Evolutionary conservation across 2,113 vertebrate species (phyloP), one percentile per base, ranked within the genome.

Genomic region (Seriola rivoliana): DNA sequence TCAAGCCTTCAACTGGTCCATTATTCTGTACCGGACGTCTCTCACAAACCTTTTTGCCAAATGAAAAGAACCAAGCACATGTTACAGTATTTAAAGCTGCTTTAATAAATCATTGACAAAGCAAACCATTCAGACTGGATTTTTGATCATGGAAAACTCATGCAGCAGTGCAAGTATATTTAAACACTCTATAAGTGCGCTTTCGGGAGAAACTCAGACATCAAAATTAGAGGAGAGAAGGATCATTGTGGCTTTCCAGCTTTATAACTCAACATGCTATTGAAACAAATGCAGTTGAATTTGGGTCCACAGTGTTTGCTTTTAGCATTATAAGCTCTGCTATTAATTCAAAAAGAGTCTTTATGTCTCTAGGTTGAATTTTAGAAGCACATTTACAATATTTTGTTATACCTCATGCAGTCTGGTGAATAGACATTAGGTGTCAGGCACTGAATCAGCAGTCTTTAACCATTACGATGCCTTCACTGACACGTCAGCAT

Each of bases 91-190:
- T 90, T 90, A 82, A 84, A 88, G 42, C 25, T 50, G 4, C 65
- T 81, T 82, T 65, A 88, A 88, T 91, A 82, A 86, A 90, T 86
- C 82, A 74, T 3, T 67, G 71, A 85, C 74, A 88, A 75, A 88
- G 88, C 52, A 80, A 84, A 67, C 75, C 87, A 82, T 85, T 91
- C 71, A 91, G 75, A 57, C 73, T 64, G 65, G 29, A 81, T 38
- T 76, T 83, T 50, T 80, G 55, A 88, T 71, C 66, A 23, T 63
- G 74, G 84, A 85, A 91, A 81, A 84, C 21, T 40, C 50, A 6
- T 76, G 44, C 32, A 69, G 67, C 19, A 36, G 16, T 54, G 10
- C 12, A 57, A 66, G 52, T 70, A 23, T 62, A 67, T 81, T 79
- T 79, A 52, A 80, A 78, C 38, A 54, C 34, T 25, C 8, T 44